Evolutionary conservation across 2,113 vertebrate genomes (phyloP).

Genomic region (Rhadina sibilatrix): DNA sequence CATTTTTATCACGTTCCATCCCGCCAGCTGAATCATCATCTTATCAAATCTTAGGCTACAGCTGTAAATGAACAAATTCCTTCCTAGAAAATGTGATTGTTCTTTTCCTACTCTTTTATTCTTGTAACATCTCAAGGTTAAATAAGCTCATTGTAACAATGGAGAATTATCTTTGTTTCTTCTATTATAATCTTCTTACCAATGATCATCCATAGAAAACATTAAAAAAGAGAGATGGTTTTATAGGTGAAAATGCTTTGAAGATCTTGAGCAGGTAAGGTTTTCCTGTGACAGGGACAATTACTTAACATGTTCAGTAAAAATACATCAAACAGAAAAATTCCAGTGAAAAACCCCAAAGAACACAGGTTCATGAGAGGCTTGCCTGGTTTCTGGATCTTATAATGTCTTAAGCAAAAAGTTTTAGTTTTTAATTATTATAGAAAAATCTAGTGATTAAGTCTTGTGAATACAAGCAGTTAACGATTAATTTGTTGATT

Average conservation of each 20-base stretch:
- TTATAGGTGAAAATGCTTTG: neutral
- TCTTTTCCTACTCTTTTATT: conserved; percentile 1
- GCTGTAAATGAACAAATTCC: conserved; percentile 17
- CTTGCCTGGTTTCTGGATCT: neutral
- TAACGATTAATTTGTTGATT: neutral
- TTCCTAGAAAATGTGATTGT: conserved; percentile 24
- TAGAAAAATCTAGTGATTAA: neutral
- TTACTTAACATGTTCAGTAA: neutral
- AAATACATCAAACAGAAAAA: neutral
- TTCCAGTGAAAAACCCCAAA: neutral
- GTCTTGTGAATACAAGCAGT: neutral
- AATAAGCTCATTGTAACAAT: neutral
- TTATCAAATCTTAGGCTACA: conserved; percentile 7
- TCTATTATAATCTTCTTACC: neutral
- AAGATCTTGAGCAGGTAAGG: neutral
- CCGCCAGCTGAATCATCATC: conserved; percentile 11
- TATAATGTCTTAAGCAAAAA: neutral
- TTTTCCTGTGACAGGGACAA: neutral
- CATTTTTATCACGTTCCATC: neutral
- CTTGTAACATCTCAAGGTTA: neutral
- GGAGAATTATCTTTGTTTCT: neutral
- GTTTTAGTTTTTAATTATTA: neutral
- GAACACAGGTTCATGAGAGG: neutral
- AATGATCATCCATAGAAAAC: neutral
- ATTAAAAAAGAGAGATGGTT: neutral